A percentile compares a stretch with the other conserved stretches of the same genome.
These are phyloP conservation scores for Gnathonemus echidnorhynchus DNA, from an alignment of 2,113 vertebrate genomes.

Conservation along the genomic window DNA sequence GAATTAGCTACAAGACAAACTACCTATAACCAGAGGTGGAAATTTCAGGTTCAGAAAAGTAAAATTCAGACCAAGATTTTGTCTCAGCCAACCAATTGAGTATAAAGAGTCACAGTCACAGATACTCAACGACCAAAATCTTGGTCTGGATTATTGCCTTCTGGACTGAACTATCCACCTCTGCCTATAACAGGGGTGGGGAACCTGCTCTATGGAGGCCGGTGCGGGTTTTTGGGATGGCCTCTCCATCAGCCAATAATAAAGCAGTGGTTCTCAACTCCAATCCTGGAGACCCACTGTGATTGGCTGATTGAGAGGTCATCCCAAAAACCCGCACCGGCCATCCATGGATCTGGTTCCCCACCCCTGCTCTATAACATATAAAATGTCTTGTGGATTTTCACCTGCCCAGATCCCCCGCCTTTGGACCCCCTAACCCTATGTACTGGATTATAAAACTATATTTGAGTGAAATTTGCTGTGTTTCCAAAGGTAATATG, in stretches of 20 bases:
- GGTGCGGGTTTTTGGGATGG: no score
- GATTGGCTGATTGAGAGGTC: no score
- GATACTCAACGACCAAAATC: not conserved
- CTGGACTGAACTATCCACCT: not conserved
- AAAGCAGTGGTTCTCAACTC: no score
- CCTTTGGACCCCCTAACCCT: not conserved
- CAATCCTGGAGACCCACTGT: no score
- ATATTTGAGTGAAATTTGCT: not conserved
- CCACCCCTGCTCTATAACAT: not conserved
- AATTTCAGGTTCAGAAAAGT: not conserved
- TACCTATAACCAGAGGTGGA: not conserved
- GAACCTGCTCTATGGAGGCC: no score
- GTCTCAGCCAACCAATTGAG: not conserved
- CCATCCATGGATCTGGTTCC: no score
- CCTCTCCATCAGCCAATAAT: no score
- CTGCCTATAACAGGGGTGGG: not conserved
- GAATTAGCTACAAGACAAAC: not conserved
- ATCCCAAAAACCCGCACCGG: no score
- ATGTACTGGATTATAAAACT: not conserved
- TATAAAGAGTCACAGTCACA: not conserved
- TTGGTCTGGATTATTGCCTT: not conserved
- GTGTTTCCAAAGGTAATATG: conserved; percentile 78
- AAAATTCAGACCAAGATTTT: not conserved
- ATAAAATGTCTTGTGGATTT: not conserved
- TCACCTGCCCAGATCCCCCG: not conserved